Percentiles rank a stretch among this genome's conserved stretches.
Conservation (phyloP, 1,140 invertebrate species). For the Tetraneura akinire region DNA sequence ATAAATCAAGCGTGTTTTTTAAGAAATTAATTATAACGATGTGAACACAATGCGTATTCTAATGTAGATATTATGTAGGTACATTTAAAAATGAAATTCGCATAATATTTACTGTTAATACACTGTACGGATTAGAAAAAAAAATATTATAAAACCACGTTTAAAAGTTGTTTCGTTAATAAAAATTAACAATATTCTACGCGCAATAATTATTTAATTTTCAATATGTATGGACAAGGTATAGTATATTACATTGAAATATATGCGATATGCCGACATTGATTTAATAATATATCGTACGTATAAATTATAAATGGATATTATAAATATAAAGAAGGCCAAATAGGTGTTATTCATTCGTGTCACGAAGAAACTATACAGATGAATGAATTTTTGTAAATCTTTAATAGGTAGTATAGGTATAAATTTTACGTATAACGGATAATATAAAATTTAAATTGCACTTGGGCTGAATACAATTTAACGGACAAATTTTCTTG, state of each 20-base stretch:
- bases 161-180: background rate
- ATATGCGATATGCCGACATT: background rate
- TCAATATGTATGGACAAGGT: background rate
- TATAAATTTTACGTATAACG: background rate
- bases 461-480: too few species aligned
- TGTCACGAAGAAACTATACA: background rate
- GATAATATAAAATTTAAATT: background rate
- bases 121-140: background rate
- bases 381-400: background rate
- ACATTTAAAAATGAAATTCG: too few species aligned
- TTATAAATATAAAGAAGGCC: background rate
- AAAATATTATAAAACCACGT: background rate
- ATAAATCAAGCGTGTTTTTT: too few species aligned
- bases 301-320: too few species aligned
- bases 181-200: background rate
- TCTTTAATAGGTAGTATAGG: too few species aligned
- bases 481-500: too few species aligned
- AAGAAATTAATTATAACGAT: too few species aligned
- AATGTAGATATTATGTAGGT: too few species aligned
- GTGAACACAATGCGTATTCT: too few species aligned
- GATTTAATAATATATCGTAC: too few species aligned
- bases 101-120: too few species aligned
- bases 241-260: background rate
- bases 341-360: slow-evolving; percentile 5
- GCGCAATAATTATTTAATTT: background rate